Percentiles rank a stretch among this genome's conserved stretches.
phyloP scores from a whole-genome alignment of 2,888 invertebrate genomes.

The Crepidodera aurea region DNA sequence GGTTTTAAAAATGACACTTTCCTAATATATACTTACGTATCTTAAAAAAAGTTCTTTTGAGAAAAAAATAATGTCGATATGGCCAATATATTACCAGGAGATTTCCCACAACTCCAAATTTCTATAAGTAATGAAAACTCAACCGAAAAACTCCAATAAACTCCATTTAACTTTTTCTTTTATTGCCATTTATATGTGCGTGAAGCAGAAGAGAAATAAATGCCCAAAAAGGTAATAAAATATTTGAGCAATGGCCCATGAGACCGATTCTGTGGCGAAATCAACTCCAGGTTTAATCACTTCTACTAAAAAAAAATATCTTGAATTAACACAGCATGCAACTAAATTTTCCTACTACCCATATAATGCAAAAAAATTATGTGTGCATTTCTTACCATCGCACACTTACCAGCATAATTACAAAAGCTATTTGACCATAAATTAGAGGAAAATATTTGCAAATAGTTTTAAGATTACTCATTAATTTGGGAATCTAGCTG shows the following conservation, averaged over 20 bases:
- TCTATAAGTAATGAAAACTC: slow-evolving; percentile 20
- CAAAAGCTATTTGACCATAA: too few relatives aligned
- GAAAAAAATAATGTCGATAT: too few relatives aligned
- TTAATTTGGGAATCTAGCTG: too few relatives aligned
- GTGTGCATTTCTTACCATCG: too few relatives aligned
- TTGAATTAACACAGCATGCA: too few relatives aligned
- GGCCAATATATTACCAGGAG: not conserved
- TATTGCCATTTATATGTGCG: slow-evolving; percentile 26
- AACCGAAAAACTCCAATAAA: slow-evolving; percentile 23
- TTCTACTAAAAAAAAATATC: not conserved
- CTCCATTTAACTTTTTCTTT: slow-evolving; percentile 24
- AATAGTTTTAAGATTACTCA: too few relatives aligned
- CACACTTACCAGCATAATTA: too few relatives aligned
- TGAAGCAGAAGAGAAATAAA: slow-evolving; percentile 22
- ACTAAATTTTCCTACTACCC: too few relatives aligned
- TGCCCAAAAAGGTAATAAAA: slow-evolving; percentile 21
- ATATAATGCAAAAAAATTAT: too few relatives aligned
- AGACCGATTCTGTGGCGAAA: not conserved
- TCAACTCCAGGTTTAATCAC: not conserved
- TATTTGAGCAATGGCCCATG: slow-evolving; percentile 14
- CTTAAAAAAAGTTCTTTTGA: not conserved
- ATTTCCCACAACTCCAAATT: not conserved
- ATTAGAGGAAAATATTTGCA: too few relatives aligned
- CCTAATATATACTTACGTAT: too few relatives aligned
- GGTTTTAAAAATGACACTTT: too few relatives aligned